Percentiles rank a stretch among this genome's conserved stretches.
Conservation (phyloP, 2,113 vertebrate species). For the Hemichromis elongatus region DNA sequence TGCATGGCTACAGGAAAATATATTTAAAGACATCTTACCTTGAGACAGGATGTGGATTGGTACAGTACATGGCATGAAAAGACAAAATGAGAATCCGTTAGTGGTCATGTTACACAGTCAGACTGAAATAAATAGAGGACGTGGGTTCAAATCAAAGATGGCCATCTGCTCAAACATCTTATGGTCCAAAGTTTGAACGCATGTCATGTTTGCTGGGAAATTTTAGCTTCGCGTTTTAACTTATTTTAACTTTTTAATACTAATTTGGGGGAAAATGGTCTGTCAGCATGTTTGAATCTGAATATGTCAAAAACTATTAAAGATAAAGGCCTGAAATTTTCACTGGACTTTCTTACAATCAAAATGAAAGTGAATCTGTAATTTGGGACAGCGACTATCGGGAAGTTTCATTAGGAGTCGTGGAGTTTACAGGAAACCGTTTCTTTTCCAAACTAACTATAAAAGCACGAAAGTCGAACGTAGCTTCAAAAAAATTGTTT, state of each 20-base stretch:
- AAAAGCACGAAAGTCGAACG: not conserved
- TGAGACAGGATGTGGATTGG: not conserved
- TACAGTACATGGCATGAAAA: not conserved
- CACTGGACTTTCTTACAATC: not conserved
- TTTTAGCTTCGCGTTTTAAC: too few relatives aligned
- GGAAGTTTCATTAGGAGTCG: not conserved
- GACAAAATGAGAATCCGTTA: not conserved
- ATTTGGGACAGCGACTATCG: not conserved
- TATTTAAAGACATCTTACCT: not conserved
- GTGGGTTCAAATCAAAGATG: too few relatives aligned
- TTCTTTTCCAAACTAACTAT: not conserved
- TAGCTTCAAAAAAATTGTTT: too few relatives aligned
- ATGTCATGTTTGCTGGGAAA: too few relatives aligned
- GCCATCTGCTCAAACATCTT: too few relatives aligned
- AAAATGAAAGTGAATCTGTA: not conserved
- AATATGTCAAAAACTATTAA: not conserved
- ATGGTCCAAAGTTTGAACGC: too few relatives aligned
- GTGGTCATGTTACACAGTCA: not conserved
- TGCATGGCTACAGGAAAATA: not conserved
- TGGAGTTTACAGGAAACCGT: not conserved
- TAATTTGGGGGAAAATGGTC: too few relatives aligned
- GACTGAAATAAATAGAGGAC: not conserved
- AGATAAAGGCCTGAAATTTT: not conserved
- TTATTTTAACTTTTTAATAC: too few relatives aligned
- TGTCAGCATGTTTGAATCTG: not conserved